Evolutionary conservation across 2,797 vertebrate genomes (phyloP), one percentile per base, ranked within the genome.

Genomic region (Rachycentron canadum): DNA sequence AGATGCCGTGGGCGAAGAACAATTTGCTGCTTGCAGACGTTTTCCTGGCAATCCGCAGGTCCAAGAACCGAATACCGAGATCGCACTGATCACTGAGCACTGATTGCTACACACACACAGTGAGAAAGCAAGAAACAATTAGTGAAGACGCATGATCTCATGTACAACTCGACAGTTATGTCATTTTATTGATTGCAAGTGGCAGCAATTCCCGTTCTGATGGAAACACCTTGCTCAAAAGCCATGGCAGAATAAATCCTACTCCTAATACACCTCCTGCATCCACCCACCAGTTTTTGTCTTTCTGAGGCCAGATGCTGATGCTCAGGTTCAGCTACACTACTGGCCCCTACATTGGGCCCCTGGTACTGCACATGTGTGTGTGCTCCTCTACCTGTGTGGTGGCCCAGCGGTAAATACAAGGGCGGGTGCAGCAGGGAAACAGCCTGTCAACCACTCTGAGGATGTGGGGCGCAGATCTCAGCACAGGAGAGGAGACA

Each of bases 1-100:
- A 97, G 52, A 97, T 57, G 76, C 95, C 95, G 1, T 98, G 97
- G 11, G 96, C 95, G 0, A 98, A 98, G 78, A 95, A 96, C 71
- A 98, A 71, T 28, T 86, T 88, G 11, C 76, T 74, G 26, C 85
- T 85, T 47, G 93, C 94, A 0, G 74, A 30, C 23, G 84, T 86
- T 77, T 96, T 94, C 88, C 88, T 95, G 14, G 96, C 96, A 0
- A 98, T 91, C 52, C 96, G 92, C 79, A 98, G 95, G 91, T 98
- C 97, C 65, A 98, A 83, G 70, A 96, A 97, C 47, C 97, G 93
- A 71, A 96, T 81, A 1, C 97, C 96, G 0, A 95, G 91, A 9
- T 97, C 92, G 69, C 97, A 95, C 80, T 98, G 97, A 67, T 93
- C 87, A 0, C 87, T 69, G 55, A 90, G 86, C 57, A 82, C 77